phyloP scores from a whole-genome alignment of 2,113 vertebrate genomes.

The Physeter macrocephalus region DNA sequence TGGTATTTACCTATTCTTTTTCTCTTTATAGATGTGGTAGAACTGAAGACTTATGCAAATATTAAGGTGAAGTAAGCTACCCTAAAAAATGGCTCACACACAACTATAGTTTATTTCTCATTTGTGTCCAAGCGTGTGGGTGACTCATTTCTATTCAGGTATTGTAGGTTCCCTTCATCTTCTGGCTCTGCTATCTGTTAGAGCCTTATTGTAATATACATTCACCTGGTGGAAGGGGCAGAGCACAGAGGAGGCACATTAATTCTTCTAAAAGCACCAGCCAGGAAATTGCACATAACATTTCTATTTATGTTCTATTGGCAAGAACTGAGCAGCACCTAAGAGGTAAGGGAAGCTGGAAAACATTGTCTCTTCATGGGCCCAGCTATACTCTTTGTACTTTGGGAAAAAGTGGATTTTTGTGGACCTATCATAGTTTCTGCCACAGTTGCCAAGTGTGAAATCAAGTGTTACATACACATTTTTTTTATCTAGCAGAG shows the following conservation, averaged over 20 bases:
- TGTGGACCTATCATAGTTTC: neutral
- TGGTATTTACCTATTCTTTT: neutral
- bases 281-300: neutral
- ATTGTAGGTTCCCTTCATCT: neutral
- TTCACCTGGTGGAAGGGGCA: neutral
- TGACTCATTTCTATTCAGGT: neutral
- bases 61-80: neutral
- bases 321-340: neutral
- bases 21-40: neutral
- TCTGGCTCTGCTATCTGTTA: neutral
- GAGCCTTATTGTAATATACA: neutral
- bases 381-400: neutral
- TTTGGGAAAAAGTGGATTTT: neutral
- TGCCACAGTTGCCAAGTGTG: neutral
- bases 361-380: neutral
- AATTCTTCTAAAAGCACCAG: neutral
- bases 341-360: neutral
- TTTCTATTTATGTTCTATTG: neutral
- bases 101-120: neutral
- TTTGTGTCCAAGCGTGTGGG: neutral
- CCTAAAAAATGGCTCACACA: neutral
- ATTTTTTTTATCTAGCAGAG: neutral
- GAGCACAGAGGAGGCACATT: neutral
- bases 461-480: neutral
- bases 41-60: neutral